Base-by-base conservation (phyloP, 2,797 vertebrate species). In the Microctenopoma lineatum region DNA sequence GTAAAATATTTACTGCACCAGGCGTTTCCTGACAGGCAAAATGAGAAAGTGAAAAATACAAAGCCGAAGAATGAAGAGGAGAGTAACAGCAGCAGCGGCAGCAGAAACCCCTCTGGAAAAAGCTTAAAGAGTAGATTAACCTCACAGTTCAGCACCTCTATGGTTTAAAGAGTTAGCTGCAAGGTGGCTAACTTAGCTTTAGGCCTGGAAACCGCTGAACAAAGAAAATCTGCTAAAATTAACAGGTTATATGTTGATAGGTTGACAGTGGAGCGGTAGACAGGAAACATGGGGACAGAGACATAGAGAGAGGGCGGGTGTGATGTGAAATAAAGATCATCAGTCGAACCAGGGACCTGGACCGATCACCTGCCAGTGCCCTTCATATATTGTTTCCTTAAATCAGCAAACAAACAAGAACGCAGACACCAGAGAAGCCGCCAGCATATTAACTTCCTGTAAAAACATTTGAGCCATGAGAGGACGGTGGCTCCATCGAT, bases 11-110 rank as follows among this genome's bases (percentile, higher is more conserved):
- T 56, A 38, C 26, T 42, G 16, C n/a, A 0, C 6, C 5, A 0
- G 29, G 21, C 14, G 41, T 58, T 51, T 59, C 55, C 26, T 64
- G 48, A 69, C 9, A 1, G 46, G 39, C 3, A 29, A 63, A 64
- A 36, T 14, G 13, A 66, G n/a, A 66, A 67, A 58, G 4, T 1
- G 3, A 32, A 61, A 52, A 65, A 56, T 5, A 4, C 10, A 48
- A 39, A 26, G 36, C 13, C 5, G 46, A n/a, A 48, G 15, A 54
- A 4, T 50, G 27, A 52, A 3, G 12, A 4, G 4, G 8, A 32
- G 27, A 8, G 7, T 55, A 5, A 12, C 7, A 12, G 25, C 18
- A 47, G 5, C 29, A 18, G 38, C 4, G 38, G 42, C 10, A 59
- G 38, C 14, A 18, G 44, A 18, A 15, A 41, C 16, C n/a, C 41